Conservation (phyloP, 2,113 vertebrate genomes). For the Thinocorus orbignyianus region DNA sequence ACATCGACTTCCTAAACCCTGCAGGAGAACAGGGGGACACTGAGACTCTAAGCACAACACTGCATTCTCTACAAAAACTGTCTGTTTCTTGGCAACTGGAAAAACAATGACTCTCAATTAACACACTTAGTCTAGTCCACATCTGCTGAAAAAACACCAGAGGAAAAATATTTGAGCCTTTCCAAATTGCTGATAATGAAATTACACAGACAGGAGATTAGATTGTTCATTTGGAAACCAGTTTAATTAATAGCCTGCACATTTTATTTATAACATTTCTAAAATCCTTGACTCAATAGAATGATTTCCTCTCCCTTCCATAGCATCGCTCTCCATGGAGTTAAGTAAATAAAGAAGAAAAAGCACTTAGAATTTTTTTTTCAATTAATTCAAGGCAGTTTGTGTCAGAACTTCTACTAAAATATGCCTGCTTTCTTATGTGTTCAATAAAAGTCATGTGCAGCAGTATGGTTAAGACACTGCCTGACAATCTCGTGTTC, state of each 20-base stretch:
- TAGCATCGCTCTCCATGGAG: background rate
- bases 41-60: slow-evolving; percentile 39
- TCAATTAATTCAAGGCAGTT: background rate
- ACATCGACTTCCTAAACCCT: slow-evolving; percentile 22
- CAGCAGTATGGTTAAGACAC: background rate
- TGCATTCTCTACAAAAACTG: slow-evolving; percentile 60
- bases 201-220: slow-evolving; percentile 43
- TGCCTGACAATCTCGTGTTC: background rate
- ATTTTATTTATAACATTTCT: slow-evolving; percentile 25
- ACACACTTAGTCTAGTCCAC: slow-evolving; percentile 51
- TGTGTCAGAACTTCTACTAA: background rate
- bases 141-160: slow-evolving; percentile 65
- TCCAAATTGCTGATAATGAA: slow-evolving; percentile 34
- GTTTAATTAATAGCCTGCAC: slow-evolving; percentile 48
- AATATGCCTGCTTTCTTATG: background rate
- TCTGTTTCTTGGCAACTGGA: slow-evolving; percentile 73
- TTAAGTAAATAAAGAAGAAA: background rate
- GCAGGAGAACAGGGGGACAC: slow-evolving; percentile 45
- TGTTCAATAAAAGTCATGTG: background rate
- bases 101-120: slow-evolving; percentile 73
- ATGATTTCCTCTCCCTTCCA: background rate
- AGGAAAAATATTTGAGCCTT: slow-evolving; percentile 54
- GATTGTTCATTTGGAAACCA: slow-evolving; percentile 48
- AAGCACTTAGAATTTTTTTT: background rate
- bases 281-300: background rate